phyloP scores from a whole-genome alignment of 2,113 vertebrate species.

The Hystrix brachyura region DNA sequence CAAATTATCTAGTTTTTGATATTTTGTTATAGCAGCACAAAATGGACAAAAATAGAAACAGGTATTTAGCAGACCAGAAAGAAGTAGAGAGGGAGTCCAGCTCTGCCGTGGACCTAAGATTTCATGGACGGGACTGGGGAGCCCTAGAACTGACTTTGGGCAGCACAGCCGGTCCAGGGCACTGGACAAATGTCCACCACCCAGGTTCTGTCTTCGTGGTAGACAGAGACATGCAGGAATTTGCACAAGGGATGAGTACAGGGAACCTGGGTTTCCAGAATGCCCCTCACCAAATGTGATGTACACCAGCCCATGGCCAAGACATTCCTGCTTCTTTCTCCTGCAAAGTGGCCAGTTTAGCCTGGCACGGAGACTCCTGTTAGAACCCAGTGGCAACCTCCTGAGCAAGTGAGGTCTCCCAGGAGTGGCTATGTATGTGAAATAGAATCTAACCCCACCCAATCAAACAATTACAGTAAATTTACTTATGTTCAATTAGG shows the following conservation, averaged over 20 bases:
- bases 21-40: background rate
- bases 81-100: background rate
- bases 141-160: background rate
- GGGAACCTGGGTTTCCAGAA: background rate
- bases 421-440: background rate
- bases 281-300: background rate
- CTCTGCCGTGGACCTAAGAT: background rate
- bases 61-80: background rate
- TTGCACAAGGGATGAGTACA: background rate
- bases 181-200: background rate
- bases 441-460: background rate
- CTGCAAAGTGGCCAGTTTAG: background rate
- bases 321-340: background rate
- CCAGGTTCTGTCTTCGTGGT: background rate
- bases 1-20: background rate
- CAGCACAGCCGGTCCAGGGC: background rate
- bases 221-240: background rate
- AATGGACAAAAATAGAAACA: background rate
- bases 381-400: background rate
- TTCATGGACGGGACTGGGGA: background rate
- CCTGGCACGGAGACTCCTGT: background rate
- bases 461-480: background rate
- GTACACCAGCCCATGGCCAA: fast-evolving
- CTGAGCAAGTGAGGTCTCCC: background rate
- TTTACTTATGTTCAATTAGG: background rate